Base-by-base conservation (phyloP, 2,888 invertebrate species). In the Temnothorax rugatulus region DNA sequence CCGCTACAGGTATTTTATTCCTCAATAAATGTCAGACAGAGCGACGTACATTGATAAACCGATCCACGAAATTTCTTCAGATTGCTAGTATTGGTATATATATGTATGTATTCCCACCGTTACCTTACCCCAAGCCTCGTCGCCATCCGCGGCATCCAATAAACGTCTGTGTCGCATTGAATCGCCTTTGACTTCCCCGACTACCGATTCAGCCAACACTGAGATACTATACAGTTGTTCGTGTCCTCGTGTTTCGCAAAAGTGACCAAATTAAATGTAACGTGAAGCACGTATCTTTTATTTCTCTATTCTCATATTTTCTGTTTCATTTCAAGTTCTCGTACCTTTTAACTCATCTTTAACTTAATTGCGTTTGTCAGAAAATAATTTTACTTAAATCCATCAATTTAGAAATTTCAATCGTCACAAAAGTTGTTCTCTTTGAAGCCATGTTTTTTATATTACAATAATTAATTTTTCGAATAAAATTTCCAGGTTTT, bases 1-100 rank as follows among this genome's bases (percentile, higher is more conserved):
- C 38, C 41, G 44, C 63, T 74, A n/a, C n/a, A 52, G 25, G 29
- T 76, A 64, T 63, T 75, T 75, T 76, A 76, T 82, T 82, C 13
- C 4, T 13, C 71, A 38, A 73, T 81, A 81, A 81, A 81, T 61
- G 47, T 73, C 59, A 29, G 50, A 57, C 52, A 54, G 34, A 47
- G 25, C 41, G 66, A 25, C 52, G 52, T 44, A 41, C 25, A 64
- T 52, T 29, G 63, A 29, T 66, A 34, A 41, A 63, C 25, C 41
- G 52, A 76, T 41, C 4, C 25, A 21, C 34, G 29, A 29, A 59
- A 34, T 69, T 68, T 57, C 59, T 21, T 44, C 15, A 66, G 44
- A 25, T 11, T 66, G 13, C 41, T 2, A 8, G 13, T 13, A 41
- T 21, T 41, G 41, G 15, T 41, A 13, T 64, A 64, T 1, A 4